A percentile compares a stretch with the other conserved stretches of the same genome.
phyloP scores from a whole-genome alignment of 2,113 vertebrate species.

The Anguilla japonica region DNA sequence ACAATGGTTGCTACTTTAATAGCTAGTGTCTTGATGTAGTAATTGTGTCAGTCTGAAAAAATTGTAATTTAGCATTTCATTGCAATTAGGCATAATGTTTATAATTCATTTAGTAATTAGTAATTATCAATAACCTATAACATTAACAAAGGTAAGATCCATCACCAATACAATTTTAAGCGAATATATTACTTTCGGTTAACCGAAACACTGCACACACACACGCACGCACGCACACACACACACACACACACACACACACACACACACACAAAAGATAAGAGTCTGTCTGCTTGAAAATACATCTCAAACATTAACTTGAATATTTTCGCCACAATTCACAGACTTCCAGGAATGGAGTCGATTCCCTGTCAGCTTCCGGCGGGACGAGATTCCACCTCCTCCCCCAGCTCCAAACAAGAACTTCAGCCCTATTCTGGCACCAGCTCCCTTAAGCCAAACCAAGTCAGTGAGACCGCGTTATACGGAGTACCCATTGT shows the following conservation, averaged over 20 bases:
- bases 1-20: not conserved
- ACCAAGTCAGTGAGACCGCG: constrained; percentile 91
- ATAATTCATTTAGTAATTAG: no score
- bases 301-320: constrained; percentile 11
- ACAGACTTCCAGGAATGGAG: constrained; percentile 85
- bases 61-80: no score
- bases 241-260: no score
- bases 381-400: constrained; percentile 82
- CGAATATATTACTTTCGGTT: no score
- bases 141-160: no score
- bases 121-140: no score
- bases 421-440: constrained; percentile 80
- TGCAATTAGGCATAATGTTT: no score
- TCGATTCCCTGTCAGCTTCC: constrained; percentile 85
- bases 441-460: constrained; percentile 84
- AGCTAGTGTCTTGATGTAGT: not conserved
- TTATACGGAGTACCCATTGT: constrained; percentile 94
- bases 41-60: no score
- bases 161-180: no score
- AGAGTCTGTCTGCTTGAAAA: not conserved
- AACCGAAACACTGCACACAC: no score
- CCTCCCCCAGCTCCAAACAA: constrained; percentile 84
- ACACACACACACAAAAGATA: no score
- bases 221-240: no score
- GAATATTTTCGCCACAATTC: constrained; percentile 39